A percentile compares a stretch with the other conserved stretches of the same genome.
phyloP scores from a whole-genome alignment of 2,113 vertebrate species.

The Anolis sagrei region DNA sequence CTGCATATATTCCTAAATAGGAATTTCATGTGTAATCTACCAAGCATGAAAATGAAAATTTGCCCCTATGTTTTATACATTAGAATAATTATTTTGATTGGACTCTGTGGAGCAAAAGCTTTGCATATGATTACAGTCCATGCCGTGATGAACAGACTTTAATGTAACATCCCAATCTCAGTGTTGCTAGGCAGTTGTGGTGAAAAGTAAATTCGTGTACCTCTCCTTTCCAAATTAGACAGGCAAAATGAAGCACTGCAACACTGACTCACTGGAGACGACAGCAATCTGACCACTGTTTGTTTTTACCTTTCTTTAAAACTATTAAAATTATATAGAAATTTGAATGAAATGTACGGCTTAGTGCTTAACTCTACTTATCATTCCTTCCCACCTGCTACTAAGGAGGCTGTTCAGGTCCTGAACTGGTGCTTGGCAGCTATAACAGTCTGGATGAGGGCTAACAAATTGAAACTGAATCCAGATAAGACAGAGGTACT shows the following conservation, averaged over 20 bases:
- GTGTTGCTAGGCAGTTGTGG: constrained; percentile 11
- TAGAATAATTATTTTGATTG: constrained; percentile 39
- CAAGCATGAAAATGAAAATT: constrained; percentile 52
- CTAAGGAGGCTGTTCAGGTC: too few relatives aligned
- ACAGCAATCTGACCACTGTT: constrained; percentile 3
- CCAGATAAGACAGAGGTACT: too few relatives aligned
- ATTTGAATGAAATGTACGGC: constrained; percentile 29
- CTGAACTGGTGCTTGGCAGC: too few relatives aligned
- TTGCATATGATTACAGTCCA: constrained; percentile 36
- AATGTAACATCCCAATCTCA: constrained; percentile 45
- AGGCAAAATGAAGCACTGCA: constrained; percentile 9
- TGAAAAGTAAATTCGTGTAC: constrained; percentile 36
- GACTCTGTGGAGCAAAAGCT: constrained; percentile 42
- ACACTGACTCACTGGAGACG: background rate
- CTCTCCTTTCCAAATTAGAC: constrained; percentile 11
- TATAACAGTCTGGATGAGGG: too few relatives aligned
- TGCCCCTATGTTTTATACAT: constrained; percentile 28
- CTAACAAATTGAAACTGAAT: too few relatives aligned
- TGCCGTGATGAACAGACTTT: constrained; percentile 19
- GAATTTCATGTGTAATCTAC: constrained; percentile 55
- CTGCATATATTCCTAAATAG: constrained; percentile 37
- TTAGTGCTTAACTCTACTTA: background rate
- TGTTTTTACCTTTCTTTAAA: constrained; percentile 5
- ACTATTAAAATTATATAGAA: constrained; percentile 14
- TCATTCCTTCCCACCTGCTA: too few relatives aligned